Conservation (phyloP, 2,888 invertebrate genomes). For the Pollenia amentaria region DNA sequence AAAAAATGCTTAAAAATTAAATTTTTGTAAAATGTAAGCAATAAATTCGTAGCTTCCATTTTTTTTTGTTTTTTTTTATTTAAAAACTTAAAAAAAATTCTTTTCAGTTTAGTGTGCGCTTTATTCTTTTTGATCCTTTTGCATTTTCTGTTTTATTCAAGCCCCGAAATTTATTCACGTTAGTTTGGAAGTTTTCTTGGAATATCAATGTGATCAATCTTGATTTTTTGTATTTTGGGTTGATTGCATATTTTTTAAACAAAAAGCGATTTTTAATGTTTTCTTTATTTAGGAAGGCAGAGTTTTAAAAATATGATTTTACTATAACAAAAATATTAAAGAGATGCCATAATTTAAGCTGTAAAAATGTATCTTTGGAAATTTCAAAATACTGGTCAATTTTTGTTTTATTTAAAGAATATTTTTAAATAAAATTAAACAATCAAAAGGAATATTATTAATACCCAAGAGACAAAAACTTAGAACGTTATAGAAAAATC, state of each 20-base stretch:
- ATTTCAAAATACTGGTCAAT: no score
- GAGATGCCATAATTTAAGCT: not conserved
- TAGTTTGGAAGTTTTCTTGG: constrained; percentile 79
- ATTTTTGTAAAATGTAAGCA: constrained; percentile 63
- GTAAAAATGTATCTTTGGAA: no score
- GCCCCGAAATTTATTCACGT: constrained; percentile 76
- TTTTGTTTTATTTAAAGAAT: no score
- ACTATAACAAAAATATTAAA: not conserved
- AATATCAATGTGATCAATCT: constrained; percentile 83
- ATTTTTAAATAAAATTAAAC: no score
- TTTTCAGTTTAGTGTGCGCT: constrained; percentile 52
- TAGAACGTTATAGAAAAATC: no score
- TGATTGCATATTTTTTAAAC: constrained; percentile 82
- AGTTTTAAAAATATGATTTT: not conserved
- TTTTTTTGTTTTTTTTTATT: not conserved
- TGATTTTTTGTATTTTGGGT: constrained; percentile 71
- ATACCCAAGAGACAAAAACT: no score
- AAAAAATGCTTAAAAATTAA: constrained; percentile 38
- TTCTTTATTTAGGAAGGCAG: constrained; percentile 64
- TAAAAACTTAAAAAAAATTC: constrained; percentile 22
- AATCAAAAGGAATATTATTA: no score
- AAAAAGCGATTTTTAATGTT: constrained; percentile 52
- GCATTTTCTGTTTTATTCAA: constrained; percentile 49
- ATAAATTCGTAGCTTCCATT: constrained; percentile 60
- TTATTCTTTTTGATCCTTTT: constrained; percentile 71